These are phyloP conservation scores for Agrotis puta DNA, from an alignment of 2,888 invertebrate species.

Conservation along the genomic window DNA sequence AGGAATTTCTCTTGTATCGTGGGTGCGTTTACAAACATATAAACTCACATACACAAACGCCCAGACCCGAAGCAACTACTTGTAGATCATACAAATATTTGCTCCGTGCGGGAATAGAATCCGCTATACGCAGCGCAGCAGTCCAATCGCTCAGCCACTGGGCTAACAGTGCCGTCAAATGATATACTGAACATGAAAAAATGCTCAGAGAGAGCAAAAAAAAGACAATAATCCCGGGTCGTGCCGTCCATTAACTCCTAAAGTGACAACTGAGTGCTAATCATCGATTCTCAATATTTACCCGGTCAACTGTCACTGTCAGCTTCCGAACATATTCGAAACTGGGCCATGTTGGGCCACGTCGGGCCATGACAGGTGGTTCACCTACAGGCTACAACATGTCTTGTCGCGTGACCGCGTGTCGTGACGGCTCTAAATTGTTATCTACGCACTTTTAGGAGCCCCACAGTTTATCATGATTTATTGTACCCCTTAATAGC, in stretches of 20 bases:
- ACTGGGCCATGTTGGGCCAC: constrained; percentile 41
- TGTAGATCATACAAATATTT: too few species aligned
- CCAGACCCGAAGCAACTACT: too few species aligned
- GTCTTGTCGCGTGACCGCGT: constrained; percentile 77
- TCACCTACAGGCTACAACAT: constrained; percentile 53
- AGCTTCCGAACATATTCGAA: constrained; percentile 48
- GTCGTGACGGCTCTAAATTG: constrained; percentile 78
- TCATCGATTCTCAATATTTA: constrained; percentile 42
- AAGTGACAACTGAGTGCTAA: constrained; percentile 33
- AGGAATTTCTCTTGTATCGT: too few species aligned
- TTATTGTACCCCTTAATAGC: constrained; percentile 74
- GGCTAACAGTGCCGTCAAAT: too few species aligned
- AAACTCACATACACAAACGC: too few species aligned
- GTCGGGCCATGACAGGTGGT: constrained; percentile 49
- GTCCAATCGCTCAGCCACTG: too few species aligned
- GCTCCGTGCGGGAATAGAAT: too few species aligned
- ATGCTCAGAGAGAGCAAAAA: not conserved
- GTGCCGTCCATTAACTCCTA: not conserved
- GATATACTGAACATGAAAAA: not conserved
- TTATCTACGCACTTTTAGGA: constrained; percentile 81
- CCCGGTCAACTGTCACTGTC: constrained; percentile 31
- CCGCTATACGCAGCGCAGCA: too few species aligned
- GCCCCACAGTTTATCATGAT: constrained; percentile 76
- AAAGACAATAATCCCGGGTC: not conserved
- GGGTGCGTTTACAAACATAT: too few species aligned